Base-by-base conservation (phyloP, 1,140 invertebrate species). In the Orius laevigatus region DNA sequence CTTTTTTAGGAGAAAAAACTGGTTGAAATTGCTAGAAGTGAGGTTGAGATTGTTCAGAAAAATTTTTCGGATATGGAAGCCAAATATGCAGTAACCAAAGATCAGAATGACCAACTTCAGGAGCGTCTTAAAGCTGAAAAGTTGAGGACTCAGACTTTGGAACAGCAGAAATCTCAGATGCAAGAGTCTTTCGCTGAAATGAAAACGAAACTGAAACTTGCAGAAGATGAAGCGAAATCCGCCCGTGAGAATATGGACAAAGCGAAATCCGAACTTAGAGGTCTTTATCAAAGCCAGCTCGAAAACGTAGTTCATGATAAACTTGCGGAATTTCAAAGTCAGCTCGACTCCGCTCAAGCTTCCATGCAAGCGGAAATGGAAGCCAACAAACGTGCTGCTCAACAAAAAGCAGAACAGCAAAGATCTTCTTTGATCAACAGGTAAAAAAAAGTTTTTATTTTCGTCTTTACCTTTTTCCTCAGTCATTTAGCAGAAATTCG, bases 251-350 rank as follows among this genome's bases (percentile, higher is more conserved):
- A 77, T 42, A 57, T 81, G 9, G 79, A 84, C 40, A 63, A 71
- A 5, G 74, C 75, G 46, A 77, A 77, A 55, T 63, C 66, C 6
- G 78, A 83, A 50, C 61, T 84, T 8, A 75, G 79, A 57, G 69
- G 72, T 15, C 74, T 81, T 56, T 87, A 85, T 57, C 83, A 87
- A 59, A 76, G 77, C 49, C 82, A 87, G 64, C 65, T 87, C 20
- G 81, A 87, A 49, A 70, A 75, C 38, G 77, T 83, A 2, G 81
- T 87, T 2, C 68, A 75, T 50, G 70, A 70, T 12, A 87, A 87
- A 61, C 60, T 84, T 44, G 72, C 75, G 55, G 81, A 87, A 61
- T 85, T 85, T 59, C 81, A 85, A 59, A 62, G 59, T 5, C 80
- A 85, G 61, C 65, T 85, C 10, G 80, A 85, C 52, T 59, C 68